Evolutionary conservation across 2,797 vertebrate species (phyloP), one percentile per base, ranked within the genome.

Genomic region (Tenualosa thibaudeaui): DNA sequence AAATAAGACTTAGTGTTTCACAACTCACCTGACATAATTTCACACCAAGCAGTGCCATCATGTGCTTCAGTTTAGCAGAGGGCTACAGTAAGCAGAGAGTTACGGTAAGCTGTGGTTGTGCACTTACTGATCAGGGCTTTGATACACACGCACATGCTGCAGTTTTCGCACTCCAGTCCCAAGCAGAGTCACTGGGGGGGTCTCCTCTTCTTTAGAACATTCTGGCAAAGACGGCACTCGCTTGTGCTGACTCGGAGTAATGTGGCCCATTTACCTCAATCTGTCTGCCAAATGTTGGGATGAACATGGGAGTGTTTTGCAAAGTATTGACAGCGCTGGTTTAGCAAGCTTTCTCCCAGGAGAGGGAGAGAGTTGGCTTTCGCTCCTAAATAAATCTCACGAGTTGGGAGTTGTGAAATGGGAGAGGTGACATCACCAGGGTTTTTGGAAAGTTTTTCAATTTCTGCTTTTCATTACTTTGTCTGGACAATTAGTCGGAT

Each of bases 401-500:
- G 19, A 43, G 40, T 46, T 46, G 37, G 40, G 71, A 78, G 40
- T 78, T 78, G 71, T 78, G 71, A 78, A 78, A 46, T 40, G 9
- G 71, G 71, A 46, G 71, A 78, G 71, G 71, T 78, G 71, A 78
- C 71, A 78, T 78, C 71, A 78, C 71, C 12, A 40, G 40, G 37
- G 71, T 3, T 78, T 71, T 75, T 78, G 40, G 71, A 78, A n/a
- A 22, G 37, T 22, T 46, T 19, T 46, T 78, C 37, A 10, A 78
- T 78, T 78, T 78, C 71, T 78, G 71, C 71, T 78, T 78, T 78
- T 78, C 40, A 78, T 78, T 78, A 46, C 71, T 43, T 78, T 37
- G 71, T 78, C 71, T 46, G 71, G 40, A 78, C 71, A 78, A 78
- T 78, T 78, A 78, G 71, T 78, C 40, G 17, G 71, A 46, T 78